These are phyloP conservation scores for Melospiza georgiana DNA, from an alignment of 2,113 vertebrate species.

Conservation along the genomic window DNA sequence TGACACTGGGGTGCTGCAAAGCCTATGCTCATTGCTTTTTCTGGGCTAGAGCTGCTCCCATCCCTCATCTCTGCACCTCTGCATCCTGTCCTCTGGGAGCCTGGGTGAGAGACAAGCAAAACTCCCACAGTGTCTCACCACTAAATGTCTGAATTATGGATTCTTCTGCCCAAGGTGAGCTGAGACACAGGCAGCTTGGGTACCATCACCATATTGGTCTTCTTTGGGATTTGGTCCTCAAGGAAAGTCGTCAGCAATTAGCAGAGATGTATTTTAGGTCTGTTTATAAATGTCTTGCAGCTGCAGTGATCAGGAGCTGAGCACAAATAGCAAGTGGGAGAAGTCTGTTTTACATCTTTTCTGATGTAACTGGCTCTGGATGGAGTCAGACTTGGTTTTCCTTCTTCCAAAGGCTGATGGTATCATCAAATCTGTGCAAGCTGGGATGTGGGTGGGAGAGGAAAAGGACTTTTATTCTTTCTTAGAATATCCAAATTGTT, in stretches of 20 bases:
- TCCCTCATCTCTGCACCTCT: background rate
- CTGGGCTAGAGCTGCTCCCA: background rate
- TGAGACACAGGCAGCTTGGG: background rate
- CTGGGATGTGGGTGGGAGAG: background rate
- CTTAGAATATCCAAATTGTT: background rate
- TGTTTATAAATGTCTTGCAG: constrained; percentile 44
- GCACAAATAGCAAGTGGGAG: constrained; percentile 2
- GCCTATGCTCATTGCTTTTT: rapidly evolving
- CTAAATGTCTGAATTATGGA: background rate
- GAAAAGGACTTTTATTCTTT: background rate
- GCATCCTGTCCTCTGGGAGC: background rate
- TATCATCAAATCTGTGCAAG: background rate
- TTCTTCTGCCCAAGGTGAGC: background rate
- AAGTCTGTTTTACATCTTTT: background rate
- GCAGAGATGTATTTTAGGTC: constrained; percentile 22
- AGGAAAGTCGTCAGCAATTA: constrained; percentile 14
- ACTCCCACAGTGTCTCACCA: background rate
- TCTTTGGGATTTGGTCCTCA: background rate
- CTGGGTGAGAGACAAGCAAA: background rate
- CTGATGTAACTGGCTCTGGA: background rate
- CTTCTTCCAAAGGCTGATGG: background rate
- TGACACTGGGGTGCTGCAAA: background rate
- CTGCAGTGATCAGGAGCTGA: constrained; percentile 31
- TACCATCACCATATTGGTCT: background rate
- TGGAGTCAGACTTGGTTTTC: background rate